Base-by-base conservation (phyloP, 2,888 invertebrate species). In the Calephelis perditalis region DNA sequence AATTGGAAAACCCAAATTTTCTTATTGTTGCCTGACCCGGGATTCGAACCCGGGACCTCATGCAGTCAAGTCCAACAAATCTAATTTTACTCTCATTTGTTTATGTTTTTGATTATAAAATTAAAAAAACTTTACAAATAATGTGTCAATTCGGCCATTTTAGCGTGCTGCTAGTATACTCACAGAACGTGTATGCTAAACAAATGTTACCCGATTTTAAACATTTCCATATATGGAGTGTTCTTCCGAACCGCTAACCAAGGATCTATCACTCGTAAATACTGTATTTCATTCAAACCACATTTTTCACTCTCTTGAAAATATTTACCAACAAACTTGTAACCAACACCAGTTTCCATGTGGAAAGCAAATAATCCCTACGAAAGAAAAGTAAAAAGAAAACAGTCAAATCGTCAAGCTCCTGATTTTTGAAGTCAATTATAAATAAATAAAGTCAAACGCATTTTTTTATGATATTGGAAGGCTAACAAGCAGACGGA, bases 251-350 rank as follows among this genome's bases (percentile, higher is more conserved):
- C 91, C 0, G 93, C 93, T 57, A 94, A 71, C 92, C 92, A 93
- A 0, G 94, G 93, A 73, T 93, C 93, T 0, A 92, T 90, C 0
- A 93, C 93, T 80, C 93, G 92, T 43, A 94, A 73, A 67, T 91
- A 92, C 67, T 91, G 91, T 69, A 95, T 94, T 73, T 94, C 94
- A 61, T 92, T 92, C 35, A 95, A 78, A 0, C 93, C 93, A 73
- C 95, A 95, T 74, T 95, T 95, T 76, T 95, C 93, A 11, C 92
- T 92, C 75, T 95, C 95, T 15, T 88, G 82, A 72, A 93, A 95
- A 60, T 92, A 93, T 74, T 94, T 93, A 15, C 92, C 92, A 0
- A 95, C 92, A 40, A 94, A 82, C 73, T 94, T 93, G 74, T 94
- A 95, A 0, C 93, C 93, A 0, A 92, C 91, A 0, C 93, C 92